Percentiles rank a stretch among this genome's conserved stretches.
Conservation (phyloP, 2,888 invertebrate genomes). For the Troilus luridus region DNA sequence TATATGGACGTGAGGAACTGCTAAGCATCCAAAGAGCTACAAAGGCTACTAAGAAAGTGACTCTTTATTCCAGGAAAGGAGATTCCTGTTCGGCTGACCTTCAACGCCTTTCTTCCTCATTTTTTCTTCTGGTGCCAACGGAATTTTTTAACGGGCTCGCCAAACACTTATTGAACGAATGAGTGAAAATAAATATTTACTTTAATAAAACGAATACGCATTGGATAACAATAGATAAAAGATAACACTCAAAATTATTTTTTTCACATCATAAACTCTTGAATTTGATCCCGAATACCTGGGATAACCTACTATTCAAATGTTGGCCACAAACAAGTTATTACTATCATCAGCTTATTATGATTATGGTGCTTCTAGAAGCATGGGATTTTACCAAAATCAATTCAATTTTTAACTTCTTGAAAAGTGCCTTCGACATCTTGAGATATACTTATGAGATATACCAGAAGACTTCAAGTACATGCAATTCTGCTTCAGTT, state of each 20-base stretch:
- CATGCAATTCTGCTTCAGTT: too few species aligned
- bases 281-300: neutral
- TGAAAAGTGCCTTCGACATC: too few species aligned
- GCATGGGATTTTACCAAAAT: neutral
- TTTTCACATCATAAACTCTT: neutral
- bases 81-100: neutral
- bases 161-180: neutral
- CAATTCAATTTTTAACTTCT: neutral
- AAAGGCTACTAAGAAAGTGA: slow-evolving; percentile 5
- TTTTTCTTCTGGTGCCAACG: neutral
- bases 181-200: neutral
- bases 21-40: neutral
- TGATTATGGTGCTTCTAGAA: neutral
- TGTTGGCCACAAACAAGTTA: neutral
- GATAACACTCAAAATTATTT: too few species aligned
- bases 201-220: neutral
- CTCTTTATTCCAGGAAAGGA: neutral
- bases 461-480: too few species aligned
- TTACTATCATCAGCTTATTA: neutral
- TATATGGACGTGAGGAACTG: neutral
- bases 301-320: neutral
- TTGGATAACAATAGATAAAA: neutral
- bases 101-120: neutral
- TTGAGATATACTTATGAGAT: too few species aligned
- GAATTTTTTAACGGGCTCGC: neutral